Evolutionary conservation across 2,888 invertebrate species (phyloP), one percentile per base, ranked within the genome.

Genomic region (Drosophila longiperda): DNA sequence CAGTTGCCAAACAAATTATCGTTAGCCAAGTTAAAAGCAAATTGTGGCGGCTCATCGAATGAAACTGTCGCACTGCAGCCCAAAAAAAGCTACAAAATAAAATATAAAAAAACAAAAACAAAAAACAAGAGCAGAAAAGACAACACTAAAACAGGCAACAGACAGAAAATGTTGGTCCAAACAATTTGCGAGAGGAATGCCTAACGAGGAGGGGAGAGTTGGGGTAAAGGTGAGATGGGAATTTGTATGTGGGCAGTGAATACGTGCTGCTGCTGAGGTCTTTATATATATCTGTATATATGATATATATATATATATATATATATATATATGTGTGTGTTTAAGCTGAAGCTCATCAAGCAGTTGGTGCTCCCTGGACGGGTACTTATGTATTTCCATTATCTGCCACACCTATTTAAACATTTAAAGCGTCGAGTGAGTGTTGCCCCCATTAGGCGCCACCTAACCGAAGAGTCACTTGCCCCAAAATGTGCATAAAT

Each of bases 371-470:
- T 89, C 85, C 87, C 84, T 57, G 63, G 73, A n/a, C 72, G 75
- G 73, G 76, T 83, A 82, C 91, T 89, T 90, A 67, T 67, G 59
- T 50, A 91, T 87, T 89, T 90, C 90, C 91, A 91, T 89, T 89
- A 89, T 89, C 89, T 82, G 90, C 70, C 90, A 86, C 87, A 91
- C 87, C 89, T 91, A 89, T 89, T 89, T 90, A 89, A 90, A 90
- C 90, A 91, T 91, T 87, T 90, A 91, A 90, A 80, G 77, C 85
- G 78, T 61, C 73, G 83, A 87, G 89, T 90, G 89, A 23, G 45
- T 88, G 90, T 90, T 89, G 87, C 87, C 90, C 90, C 91, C 91
- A 90, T 89, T 89, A 89, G 91, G 78, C 75, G 55, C 73, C 91
- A 80, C 87, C 90, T 84, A 76, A 61, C 65, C 80, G 58, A 34